phyloP scores from a whole-genome alignment of 2,797 vertebrate genomes.

The Valencia hispanica region DNA sequence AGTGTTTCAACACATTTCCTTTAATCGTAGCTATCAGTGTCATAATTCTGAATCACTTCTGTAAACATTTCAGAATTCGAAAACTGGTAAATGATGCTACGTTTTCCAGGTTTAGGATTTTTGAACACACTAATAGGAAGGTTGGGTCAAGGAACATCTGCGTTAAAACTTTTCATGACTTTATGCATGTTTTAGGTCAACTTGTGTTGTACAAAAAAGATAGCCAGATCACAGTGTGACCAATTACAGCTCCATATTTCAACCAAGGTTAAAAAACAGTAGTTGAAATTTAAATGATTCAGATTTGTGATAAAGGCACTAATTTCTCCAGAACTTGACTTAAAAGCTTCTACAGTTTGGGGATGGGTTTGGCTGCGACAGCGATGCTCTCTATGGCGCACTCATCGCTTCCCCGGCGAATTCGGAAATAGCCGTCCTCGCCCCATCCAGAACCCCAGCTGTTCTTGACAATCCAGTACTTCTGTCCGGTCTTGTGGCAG shows the following conservation, averaged over 20 bases:
- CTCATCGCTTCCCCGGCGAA: conserved; percentile 90
- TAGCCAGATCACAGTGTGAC: background rate
- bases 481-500: conserved; percentile 82
- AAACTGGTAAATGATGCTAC: background rate
- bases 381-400: conserved; percentile 95
- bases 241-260: background rate
- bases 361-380: conserved; percentile 85
- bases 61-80: conserved; percentile 5
- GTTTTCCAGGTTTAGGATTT: background rate
- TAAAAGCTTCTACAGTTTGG: conserved; percentile 76
- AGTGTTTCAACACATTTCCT: background rate
- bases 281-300: background rate
- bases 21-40: background rate
- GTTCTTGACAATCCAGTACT: conserved; percentile 96
- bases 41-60: background rate
- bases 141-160: background rate
- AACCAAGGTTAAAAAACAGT: background rate
- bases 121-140: background rate
- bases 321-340: background rate
- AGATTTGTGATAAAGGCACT: background rate
- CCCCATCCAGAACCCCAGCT: conserved; percentile 93
- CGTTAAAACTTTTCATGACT: background rate
- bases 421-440: conserved; percentile 91
- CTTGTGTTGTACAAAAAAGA: background rate
- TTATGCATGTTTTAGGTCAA: background rate